Evolutionary conservation across 2,888 invertebrate species (phyloP), one percentile per base, ranked within the genome.

Genomic region (Dynastes grantii): DNA sequence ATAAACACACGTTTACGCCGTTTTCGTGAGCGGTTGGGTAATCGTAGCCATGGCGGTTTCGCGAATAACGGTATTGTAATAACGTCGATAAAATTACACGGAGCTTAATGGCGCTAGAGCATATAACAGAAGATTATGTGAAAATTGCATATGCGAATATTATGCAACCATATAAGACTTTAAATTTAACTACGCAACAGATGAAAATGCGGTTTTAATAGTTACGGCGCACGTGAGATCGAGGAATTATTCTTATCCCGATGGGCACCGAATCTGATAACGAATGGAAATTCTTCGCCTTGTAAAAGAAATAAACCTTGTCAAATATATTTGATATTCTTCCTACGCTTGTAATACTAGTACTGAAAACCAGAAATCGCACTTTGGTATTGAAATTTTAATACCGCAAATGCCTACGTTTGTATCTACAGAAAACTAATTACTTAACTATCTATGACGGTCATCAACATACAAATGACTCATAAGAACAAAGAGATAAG

Each of bases 41-140:
- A 55, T n/a, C 27, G 32, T 63, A 63, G 11, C 63, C 63, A 63
- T 63, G 29, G 63, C 27, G 63, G 63, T 63, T 63, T 63, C 63
- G 63, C 63, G 13, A 63, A 63, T 63, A 63, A 63, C 63, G 63
- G 63, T 63, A 63, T 63, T 63, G 27, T 63, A 63, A 63, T 63
- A 63, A 63, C 63, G 29, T 13, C 63, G 63, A 63, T 63, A 63
- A 63, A 63, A 63, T 63, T 63, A 63, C 63, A 32, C 11, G 9
- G 55, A 27, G 63, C 29, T 63, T 63, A 63, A 63, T 63, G 63
- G 63, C 32, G 63, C 29, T 63, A 27, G 63, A 29, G 63, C 63
- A 63, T 63, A 27, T 63, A 63, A 32, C 32, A 63, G 37, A 11
- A 9, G 63, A 63, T 63, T 63, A 63, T n/a, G 32, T 63, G 63